Base-by-base conservation (phyloP, 1,140 invertebrate species). In the Neomicropteryx cornuta region DNA sequence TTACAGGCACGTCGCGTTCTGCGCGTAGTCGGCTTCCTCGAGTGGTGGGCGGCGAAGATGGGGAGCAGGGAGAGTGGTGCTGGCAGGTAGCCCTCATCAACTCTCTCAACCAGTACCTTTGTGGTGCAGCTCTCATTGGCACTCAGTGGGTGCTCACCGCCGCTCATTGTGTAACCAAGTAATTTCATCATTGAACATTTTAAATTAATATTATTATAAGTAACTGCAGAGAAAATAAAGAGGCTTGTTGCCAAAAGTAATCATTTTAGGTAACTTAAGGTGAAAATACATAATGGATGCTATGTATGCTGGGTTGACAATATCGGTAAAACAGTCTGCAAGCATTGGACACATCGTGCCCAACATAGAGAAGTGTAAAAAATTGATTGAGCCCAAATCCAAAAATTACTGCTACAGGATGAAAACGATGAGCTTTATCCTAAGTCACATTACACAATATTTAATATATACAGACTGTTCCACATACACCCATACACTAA, bases 51-150 rank as follows among this genome's bases (percentile, higher is more conserved):
- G 89, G 90, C 4, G 81, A 83, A 58, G 87, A 93, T 55, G 84
- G 88, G 5, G 77, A 83, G 43, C 82, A 87, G 18, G 87, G 86
- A 5, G 89, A 93, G 65, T 93, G 88, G 87, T 93, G 90, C 62
- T 94, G 90, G 90, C 90, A 93, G 61, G 87, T 91, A 21, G 92
- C 91, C 1, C 71, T 97, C 29, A 88, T 96, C 51, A 96, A 94
- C 56, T 87, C 86, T 0, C 66, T 88, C 6, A 93, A 95, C 61
- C 89, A 94, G 58, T 94, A 95, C 60, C 71, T 93, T n/a, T 97
- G 93, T 58, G 92, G 93, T 2, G 93, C 90, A 11, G 91, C 91
- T 1, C 72, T 97, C 1, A 90, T 97, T 40, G 91, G 87, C 35
- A 90, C 86, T 1, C 84, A 91, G 55, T 96, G 92, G 92, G 86